Conservation (phyloP, 2,113 vertebrate genomes). For the Mesocricetus auratus region DNA sequence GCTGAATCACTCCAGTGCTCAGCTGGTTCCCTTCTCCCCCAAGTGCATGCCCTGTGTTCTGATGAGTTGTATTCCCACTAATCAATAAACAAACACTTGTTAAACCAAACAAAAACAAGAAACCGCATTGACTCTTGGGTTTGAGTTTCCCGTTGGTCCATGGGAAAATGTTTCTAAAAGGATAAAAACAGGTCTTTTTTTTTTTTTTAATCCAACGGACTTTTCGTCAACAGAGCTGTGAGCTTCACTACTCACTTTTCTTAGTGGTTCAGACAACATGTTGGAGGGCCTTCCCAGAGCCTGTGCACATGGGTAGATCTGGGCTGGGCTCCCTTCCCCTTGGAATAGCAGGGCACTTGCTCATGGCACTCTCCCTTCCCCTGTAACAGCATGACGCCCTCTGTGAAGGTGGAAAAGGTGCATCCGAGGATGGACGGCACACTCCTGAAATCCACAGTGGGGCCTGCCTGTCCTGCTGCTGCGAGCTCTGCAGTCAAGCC, state of each 20-base stretch:
- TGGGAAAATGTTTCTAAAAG: background rate
- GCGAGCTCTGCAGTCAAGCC: slow-evolving; percentile 98
- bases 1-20: background rate
- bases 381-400: slow-evolving; percentile 91
- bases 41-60: slow-evolving; percentile 78
- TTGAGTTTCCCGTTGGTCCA: background rate
- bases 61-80: slow-evolving; percentile 67
- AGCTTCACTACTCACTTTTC: background rate
- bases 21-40: slow-evolving; percentile 52
- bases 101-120: too few relatives aligned
- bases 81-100: slow-evolving; percentile 83
- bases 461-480: slow-evolving; percentile 95
- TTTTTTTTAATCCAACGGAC: background rate
- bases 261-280: background rate
- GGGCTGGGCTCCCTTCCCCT: background rate
- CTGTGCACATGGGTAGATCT: too few relatives aligned
- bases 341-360: background rate
- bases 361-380: slow-evolving; percentile 64
- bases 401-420: slow-evolving; percentile 98
- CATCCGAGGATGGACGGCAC: slow-evolving; percentile 94
- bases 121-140: background rate
- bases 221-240: background rate
- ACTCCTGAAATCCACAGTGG: slow-evolving; percentile 92
- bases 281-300: background rate
- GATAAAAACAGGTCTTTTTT: background rate